Percentiles rank a stretch among this genome's conserved stretches.
phyloP scores from a whole-genome alignment of 2,888 invertebrate species.

The Pheosia tremula region DNA sequence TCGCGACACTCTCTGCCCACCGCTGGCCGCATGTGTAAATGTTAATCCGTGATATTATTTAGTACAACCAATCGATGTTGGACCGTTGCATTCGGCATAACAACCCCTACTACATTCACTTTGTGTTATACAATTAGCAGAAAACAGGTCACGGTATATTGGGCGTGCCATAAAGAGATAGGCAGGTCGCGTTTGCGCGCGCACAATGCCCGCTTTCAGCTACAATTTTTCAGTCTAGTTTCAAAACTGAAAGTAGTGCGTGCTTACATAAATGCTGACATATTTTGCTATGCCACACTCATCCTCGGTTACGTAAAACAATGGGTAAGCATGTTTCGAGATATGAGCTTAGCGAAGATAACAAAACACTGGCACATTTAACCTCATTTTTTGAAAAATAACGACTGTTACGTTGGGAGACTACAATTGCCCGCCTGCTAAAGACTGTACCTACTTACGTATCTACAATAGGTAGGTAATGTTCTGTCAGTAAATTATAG shows the following conservation, averaged over 20 bases:
- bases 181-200: slow-evolving; percentile 37
- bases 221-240: slow-evolving; percentile 58
- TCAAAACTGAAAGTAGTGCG: slow-evolving; percentile 46
- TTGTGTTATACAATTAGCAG: slow-evolving; percentile 20
- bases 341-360: slow-evolving; percentile 10
- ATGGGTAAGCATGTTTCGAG: slow-evolving; percentile 31
- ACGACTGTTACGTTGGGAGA: slow-evolving; percentile 7
- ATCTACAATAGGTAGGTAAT: not conserved
- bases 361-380: slow-evolving; percentile 23
- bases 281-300: slow-evolving; percentile 32
- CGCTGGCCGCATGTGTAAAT: slow-evolving; percentile 69
- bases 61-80: slow-evolving; percentile 50
- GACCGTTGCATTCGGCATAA: slow-evolving; percentile 39
- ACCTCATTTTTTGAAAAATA: slow-evolving; percentile 23
- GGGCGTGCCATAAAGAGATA: slow-evolving; percentile 39
- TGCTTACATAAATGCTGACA: slow-evolving; percentile 44
- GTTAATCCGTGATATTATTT: slow-evolving; percentile 70
- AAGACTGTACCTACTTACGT: not conserved
- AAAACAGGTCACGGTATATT: slow-evolving; percentile 43
- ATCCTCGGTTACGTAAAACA: slow-evolving; percentile 44
- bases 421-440: not conserved
- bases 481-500: not conserved
- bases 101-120: slow-evolving; percentile 32
- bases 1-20: slow-evolving; percentile 69
- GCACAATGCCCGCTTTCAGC: slow-evolving; percentile 49